Conservation (phyloP, 2,797 vertebrate genomes). For the Propithecus deckenii region DNA sequence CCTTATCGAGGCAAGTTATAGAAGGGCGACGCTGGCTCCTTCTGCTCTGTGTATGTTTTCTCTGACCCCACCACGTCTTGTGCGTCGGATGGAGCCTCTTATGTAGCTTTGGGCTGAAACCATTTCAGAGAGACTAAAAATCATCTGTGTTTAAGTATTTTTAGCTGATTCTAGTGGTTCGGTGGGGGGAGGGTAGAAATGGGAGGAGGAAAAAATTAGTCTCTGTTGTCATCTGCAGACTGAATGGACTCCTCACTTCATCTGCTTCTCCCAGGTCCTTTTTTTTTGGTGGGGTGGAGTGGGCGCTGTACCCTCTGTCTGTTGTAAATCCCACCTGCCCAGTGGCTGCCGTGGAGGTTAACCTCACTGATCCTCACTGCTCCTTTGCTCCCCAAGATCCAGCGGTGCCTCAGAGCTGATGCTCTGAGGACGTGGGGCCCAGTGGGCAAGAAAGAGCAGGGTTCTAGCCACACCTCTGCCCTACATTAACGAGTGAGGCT, state of each 20-base stretch:
- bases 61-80: not conserved
- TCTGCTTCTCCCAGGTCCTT: constrained; percentile 1
- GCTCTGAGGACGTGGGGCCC: not conserved
- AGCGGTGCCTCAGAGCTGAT: not conserved
- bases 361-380: rapidly evolving
- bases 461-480: not conserved
- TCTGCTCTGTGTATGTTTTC: not conserved
- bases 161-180: constrained; percentile 48
- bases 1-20: no score
- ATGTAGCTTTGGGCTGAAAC: not conserved
- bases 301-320: no score
- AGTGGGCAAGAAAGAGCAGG: not conserved
- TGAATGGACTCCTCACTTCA: constrained; percentile 64
- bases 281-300: not conserved
- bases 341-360: rapidly evolving
- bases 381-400: not conserved
- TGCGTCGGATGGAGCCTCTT: not conserved
- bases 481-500: not conserved
- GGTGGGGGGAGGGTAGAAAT: constrained; percentile 13
- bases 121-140: not conserved
- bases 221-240: constrained; percentile 53
- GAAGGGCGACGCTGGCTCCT: not conserved
- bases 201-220: constrained; percentile 11
- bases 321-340: not conserved
- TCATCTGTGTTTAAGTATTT: constrained; percentile 30